Evolutionary conservation across 2,797 vertebrate species (phyloP).

Genomic region (Heteromormyrus szaboi): DNA sequence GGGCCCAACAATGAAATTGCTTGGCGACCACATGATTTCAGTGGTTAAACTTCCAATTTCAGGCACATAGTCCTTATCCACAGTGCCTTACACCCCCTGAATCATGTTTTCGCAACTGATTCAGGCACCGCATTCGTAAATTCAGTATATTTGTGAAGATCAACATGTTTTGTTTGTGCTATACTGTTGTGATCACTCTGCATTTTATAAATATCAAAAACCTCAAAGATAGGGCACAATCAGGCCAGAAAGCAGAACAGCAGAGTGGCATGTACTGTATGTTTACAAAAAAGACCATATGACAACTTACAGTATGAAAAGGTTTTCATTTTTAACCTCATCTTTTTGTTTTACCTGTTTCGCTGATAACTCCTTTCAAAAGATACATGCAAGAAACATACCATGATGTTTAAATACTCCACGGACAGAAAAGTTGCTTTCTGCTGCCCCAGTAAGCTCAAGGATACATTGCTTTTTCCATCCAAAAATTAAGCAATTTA

Average conservation of each 20-base stretch:
- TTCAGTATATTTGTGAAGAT: not conserved
- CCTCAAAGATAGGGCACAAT: not conserved
- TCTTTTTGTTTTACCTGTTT: not conserved
- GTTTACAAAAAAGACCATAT: not conserved
- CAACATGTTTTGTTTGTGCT: not conserved
- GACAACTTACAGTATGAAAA: not conserved
- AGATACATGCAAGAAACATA: not conserved
- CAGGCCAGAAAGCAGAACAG: not conserved
- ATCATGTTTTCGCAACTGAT: not conserved
- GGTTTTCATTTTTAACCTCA: not conserved
- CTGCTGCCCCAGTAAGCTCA: not conserved
- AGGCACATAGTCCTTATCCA: not conserved
- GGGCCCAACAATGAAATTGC: not conserved
- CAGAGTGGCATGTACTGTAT: not conserved
- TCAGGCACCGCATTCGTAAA: not conserved
- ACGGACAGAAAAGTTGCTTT: not conserved
- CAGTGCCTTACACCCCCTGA: not conserved
- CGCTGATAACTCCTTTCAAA: not conserved
- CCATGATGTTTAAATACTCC: not conserved
- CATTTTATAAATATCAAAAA: not conserved
- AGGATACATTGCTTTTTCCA: not conserved
- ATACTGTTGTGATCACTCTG: not conserved
- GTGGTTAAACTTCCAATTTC: not conserved
- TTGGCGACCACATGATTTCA: not conserved
- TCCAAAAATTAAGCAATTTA: not conserved